Base-by-base conservation (phyloP, 2,888 invertebrate genomes). In the Zele albiditarsus region DNA sequence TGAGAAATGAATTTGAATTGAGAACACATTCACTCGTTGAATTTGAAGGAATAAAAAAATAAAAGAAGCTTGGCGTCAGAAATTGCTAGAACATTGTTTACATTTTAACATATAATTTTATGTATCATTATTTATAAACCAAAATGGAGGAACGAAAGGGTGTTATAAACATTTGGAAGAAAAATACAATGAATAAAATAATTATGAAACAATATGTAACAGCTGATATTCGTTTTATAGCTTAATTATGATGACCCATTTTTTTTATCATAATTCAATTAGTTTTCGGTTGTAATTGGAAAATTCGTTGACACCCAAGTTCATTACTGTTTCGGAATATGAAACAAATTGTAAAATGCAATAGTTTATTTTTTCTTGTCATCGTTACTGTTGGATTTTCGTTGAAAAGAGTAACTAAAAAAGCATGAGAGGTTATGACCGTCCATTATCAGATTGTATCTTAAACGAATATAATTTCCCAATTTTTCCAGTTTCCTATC, bases 21-120 rank as follows among this genome's bases (percentile, higher is more conserved):
- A n/a, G 1, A n/a, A 53, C n/a, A 53, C n/a, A 20, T 20, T n/a
- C 3, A 4, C 8, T 23, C 5, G 6, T 53, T 23, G 6, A 20
- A 46, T 75, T 63, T 63, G 63, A 58, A 69, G 65, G 69, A 66
- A n/a, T n/a, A n/a, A 73, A 31, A 67, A 75, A 71, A n/a, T 28
- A 23, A 20, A 31, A 33, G 16, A 23, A 46, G 16, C 16, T 2
- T 16, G 3, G 3, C n/a, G 16, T 46, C 3, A 8, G 16, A 46
- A 46, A 2, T n/a, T n/a, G 3, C 14, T n/a, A 6, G 16, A n/a
- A 46, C 46, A 46, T 46, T 46, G n/a, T 46, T 46, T 46, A 46
- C 46, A 46, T 46, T 46, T n/a, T 5, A n/a, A 16, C 16, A 46
- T 46, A 46, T n/a, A 46, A 4, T 10, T 3, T n/a, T n/a, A 14